Percentiles rank a stretch among this genome's conserved stretches.
These are phyloP conservation scores for Babyrousa celebensis DNA, from an alignment of 2,797 vertebrate genomes.

Conservation along the genomic window DNA sequence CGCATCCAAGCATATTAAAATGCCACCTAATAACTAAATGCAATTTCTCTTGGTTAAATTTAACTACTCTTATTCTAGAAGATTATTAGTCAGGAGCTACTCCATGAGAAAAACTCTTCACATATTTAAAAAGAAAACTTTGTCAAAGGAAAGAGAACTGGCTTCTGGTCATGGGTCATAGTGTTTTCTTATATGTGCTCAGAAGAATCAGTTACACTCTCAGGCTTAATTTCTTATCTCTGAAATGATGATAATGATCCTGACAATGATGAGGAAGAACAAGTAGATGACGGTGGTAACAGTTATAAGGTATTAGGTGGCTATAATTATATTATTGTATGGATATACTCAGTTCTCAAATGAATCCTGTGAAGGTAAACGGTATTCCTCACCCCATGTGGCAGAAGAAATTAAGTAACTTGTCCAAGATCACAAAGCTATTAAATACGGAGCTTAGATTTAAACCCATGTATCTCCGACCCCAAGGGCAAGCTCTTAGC, in stretches of 20 bases:
- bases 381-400: not conserved
- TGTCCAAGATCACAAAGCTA: not conserved
- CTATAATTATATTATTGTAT: not conserved
- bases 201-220: not conserved
- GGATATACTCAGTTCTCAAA: slow-evolving; percentile 14
- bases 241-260: slow-evolving; percentile 37
- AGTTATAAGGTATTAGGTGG: not conserved
- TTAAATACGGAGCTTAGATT: slow-evolving; percentile 15
- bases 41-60: slow-evolving; percentile 45
- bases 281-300: not conserved
- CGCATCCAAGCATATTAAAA: slow-evolving; percentile 37
- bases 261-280: not conserved
- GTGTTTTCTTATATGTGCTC: slow-evolving; percentile 9
- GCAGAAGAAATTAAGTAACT: not conserved
- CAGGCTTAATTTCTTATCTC: slow-evolving; percentile 36
- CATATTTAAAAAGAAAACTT: slow-evolving; percentile 4
- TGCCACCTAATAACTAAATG: not conserved
- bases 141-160: not conserved
- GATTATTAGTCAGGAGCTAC: slow-evolving; percentile 20
- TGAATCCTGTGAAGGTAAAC: not conserved
- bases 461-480: not conserved
- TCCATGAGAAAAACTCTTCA: not conserved
- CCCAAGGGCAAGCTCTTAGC: not conserved
- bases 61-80: not conserved
- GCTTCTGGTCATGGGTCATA: not conserved